Conservation (phyloP, 2,888 invertebrate species). For the Eumerus sabulonum region DNA sequence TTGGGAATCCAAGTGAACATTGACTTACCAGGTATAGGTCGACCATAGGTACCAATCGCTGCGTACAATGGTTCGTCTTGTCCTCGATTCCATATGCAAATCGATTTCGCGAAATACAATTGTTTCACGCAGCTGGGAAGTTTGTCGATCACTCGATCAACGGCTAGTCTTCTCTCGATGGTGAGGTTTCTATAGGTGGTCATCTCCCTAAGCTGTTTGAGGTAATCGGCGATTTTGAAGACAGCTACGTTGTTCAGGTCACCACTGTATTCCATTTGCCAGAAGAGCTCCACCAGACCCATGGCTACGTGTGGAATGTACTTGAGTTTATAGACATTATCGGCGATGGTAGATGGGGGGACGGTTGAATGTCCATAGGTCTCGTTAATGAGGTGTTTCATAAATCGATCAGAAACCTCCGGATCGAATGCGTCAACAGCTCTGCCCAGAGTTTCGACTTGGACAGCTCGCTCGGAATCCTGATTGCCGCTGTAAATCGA, state of each 20-base stretch:
- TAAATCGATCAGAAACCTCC: constrained; percentile 8
- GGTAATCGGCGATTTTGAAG: background rate
- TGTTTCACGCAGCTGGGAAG: constrained; percentile 15
- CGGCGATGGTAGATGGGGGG: background rate
- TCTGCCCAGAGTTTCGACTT: constrained; percentile 14
- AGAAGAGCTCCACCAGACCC: constrained; percentile 14
- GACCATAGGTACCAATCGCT: background rate
- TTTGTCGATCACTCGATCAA: constrained; percentile 7
- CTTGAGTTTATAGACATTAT: background rate
- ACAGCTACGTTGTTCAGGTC: constrained; percentile 23
- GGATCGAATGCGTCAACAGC: background rate
- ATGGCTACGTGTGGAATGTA: constrained; percentile 12
- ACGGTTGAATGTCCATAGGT: background rate
- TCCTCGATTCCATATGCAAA: constrained; percentile 26
- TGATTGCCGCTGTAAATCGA: constrained; percentile 9
- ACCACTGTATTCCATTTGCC: background rate
- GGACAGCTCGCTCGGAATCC: constrained; percentile 2
- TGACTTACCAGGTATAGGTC: background rate
- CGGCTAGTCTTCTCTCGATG: background rate
- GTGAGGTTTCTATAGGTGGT: background rate
- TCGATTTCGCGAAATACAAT: background rate
- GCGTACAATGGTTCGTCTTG: constrained; percentile 10
- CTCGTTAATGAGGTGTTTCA: constrained; percentile 18
- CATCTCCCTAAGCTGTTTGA: background rate
- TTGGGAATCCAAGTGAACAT: constrained; percentile 4